Evolutionary conservation across 53 echinoderm and acorn worm genomes (phyloP).

Genomic region (Crossaster papposus): DNA sequence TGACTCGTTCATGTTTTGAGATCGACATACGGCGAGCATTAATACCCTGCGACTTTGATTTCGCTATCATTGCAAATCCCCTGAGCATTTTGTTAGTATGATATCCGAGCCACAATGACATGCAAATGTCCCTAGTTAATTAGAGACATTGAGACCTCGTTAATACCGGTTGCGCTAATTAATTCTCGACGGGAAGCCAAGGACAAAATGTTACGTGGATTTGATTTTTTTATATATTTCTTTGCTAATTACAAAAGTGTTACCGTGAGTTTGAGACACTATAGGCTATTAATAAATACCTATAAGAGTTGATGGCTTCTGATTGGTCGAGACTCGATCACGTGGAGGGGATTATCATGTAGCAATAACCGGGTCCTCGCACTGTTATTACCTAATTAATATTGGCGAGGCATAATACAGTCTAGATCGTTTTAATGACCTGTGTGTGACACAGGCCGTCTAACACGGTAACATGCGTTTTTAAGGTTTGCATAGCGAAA

Average conservation of each 20-base stretch:
- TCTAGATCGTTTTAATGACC: no score
- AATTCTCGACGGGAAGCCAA: not conserved
- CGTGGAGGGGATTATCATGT: no score
- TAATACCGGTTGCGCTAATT: constrained; percentile 21
- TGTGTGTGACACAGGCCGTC: no score
- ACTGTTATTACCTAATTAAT: no score
- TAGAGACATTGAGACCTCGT: constrained; percentile 33
- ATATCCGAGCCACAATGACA: not conserved
- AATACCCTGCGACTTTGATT: not conserved
- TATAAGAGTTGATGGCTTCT: no score
- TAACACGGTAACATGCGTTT: no score
- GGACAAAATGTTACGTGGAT: not conserved
- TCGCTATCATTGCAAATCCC: not conserved
- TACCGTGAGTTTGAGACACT: not conserved
- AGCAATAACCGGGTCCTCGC: no score
- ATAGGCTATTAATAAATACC: no score
- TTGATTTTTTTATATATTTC: no score
- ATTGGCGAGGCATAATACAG: no score
- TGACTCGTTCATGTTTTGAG: not conserved
- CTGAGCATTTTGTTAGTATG: not conserved
- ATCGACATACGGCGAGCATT: constrained; percentile 25
- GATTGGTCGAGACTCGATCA: no score
- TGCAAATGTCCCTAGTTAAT: constrained; percentile 25
- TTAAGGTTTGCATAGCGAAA: no score
- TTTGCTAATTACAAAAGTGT: not conserved